A percentile compares a stretch with the other conserved stretches of the same genome.
Evolutionary conservation across 2,888 invertebrate species (phyloP).

Genomic region (Caenorhabditis zanzibari): DNA sequence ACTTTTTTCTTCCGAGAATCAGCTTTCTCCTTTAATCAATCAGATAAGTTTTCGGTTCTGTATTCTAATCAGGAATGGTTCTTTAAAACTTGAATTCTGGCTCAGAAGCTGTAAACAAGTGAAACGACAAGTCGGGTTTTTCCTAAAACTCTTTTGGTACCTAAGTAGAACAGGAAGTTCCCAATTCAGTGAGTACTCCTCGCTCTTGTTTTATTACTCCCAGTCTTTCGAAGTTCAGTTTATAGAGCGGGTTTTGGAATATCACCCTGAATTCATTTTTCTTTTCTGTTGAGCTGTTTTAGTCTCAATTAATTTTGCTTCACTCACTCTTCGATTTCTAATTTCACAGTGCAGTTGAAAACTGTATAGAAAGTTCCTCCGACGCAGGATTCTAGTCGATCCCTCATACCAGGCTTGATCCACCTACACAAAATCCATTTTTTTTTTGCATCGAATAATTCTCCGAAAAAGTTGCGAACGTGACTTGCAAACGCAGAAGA

Average conservation of each 20-base stretch:
- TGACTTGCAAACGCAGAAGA: conserved; percentile 33
- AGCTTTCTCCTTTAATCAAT: neutral
- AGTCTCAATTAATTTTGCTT: neutral
- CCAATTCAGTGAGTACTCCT: conserved; percentile 27
- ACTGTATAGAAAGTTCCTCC: no score
- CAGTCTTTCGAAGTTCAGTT: neutral
- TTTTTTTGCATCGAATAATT: neutral
- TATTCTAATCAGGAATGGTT: neutral
- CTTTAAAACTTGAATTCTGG: neutral
- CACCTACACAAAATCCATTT: neutral
- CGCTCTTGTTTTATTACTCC: conserved; percentile 20
- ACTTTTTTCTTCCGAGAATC: neutral
- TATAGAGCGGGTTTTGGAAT: no score
- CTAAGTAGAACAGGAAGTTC: conserved; percentile 28
- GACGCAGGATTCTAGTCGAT: no score
- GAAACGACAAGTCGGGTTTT: neutral
- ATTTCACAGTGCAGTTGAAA: no score
- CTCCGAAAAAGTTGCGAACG: conserved; percentile 21
- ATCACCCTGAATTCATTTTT: no score
- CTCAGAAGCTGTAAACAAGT: conserved; percentile 6
- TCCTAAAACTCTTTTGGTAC: neutral
- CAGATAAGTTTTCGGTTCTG: conserved; percentile 15
- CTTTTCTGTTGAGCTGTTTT: neutral
- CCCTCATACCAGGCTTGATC: neutral
- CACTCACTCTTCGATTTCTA: no score